These are phyloP conservation scores for Tenebrio molitor DNA, from an alignment of 1,140 invertebrate genomes.

Conservation along the genomic window DNA sequence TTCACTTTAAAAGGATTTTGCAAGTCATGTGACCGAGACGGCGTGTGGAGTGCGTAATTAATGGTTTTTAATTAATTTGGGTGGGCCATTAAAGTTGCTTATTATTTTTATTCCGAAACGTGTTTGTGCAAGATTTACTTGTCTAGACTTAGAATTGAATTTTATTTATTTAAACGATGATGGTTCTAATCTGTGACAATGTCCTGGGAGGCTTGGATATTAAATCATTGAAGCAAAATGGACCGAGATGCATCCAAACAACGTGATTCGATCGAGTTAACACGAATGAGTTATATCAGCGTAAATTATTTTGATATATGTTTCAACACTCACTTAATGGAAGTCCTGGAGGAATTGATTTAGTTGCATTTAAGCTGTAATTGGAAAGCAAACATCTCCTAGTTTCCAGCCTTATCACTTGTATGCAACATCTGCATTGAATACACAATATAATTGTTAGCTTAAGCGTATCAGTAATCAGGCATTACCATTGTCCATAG, in stretches of 20 bases:
- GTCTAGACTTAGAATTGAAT: too few species aligned
- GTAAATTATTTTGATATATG: constrained; percentile 19
- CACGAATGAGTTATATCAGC: background rate
- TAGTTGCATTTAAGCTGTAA: too few species aligned
- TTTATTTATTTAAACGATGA: too few species aligned
- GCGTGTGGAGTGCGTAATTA: constrained; percentile 7
- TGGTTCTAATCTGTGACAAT: too few species aligned
- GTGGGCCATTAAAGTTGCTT: too few species aligned
- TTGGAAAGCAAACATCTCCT: background rate
- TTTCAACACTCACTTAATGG: constrained; percentile 15
- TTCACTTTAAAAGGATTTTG: constrained; percentile 21
- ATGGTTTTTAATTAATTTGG: constrained; percentile 25
- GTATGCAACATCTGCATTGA: too few species aligned
- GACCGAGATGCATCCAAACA: background rate
- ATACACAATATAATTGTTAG: too few species aligned
- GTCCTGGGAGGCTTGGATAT: background rate
- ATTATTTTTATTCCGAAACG: too few species aligned
- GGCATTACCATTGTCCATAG: too few species aligned
- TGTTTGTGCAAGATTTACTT: too few species aligned
- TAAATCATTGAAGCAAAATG: background rate
- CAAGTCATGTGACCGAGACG: constrained; percentile 11
- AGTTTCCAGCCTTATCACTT: too few species aligned
- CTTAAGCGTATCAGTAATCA: too few species aligned
- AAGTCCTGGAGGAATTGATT: background rate
- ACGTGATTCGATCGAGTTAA: background rate